Evolutionary conservation across 2,888 invertebrate genomes (phyloP), one percentile per base, ranked within the genome.

Genomic region (Sarcophaga caerulescens): DNA sequence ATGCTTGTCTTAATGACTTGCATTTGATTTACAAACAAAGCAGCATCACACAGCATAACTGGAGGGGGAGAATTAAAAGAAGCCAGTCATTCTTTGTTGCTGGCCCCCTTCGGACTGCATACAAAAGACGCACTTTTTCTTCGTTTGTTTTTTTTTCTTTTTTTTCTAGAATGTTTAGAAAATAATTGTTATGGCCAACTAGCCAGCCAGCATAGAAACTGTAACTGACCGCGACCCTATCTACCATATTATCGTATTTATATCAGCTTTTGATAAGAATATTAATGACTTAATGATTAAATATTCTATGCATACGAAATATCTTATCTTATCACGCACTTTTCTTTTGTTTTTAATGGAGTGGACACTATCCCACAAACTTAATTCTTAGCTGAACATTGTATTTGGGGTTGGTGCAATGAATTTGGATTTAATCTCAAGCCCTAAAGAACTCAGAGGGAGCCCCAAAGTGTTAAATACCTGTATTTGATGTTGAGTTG

Each of bases 1-100:
- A 83, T 78, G 35, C 83, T 78, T 78, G 73, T 78, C 73, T 78
- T 83, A 78, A 83, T 78, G 68, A 83, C 60, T 82, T 78, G 73
- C 68, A 83, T 78, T 78, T 78, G 52, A 60, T 73, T 47, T 66
- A 73, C 57, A 65, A 82, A 77, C 76, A 77, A 52, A 52, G 17
- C 14, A 52, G 4, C 12, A 52, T 14, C 17, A 52, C 4, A 52
- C 12, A 52, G 0, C 12, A 52, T 14, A 52, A 52, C 17, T 14
- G 2, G 3, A 2, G 0, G 12, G 17, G 12, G 17, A 52, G 17
- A 52, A 52, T 52, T 52, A 14, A 52, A 14, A 4, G 12, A 52
- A 14, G 52, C 52, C 52, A 14, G 52, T 14, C 17, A 17, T 52
- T 17, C 52, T 52, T 10, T 35, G 35, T 0, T 35, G 35, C 2